These are phyloP conservation scores for Ditylenchus weischeri DNA, from an alignment of 2,888 invertebrate species.

Conservation along the genomic window DNA sequence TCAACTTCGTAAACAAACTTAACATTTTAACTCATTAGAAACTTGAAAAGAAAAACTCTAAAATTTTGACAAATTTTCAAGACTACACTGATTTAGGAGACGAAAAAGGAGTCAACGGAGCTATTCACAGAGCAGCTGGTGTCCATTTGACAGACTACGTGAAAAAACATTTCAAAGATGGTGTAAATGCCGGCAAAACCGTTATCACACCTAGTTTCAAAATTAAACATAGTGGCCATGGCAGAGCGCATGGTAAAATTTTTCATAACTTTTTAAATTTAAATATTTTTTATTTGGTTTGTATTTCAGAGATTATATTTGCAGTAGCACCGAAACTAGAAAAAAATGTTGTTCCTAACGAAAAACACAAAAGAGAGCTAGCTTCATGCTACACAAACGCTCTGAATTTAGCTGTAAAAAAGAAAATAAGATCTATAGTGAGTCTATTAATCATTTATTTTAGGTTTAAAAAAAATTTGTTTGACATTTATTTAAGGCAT, in stretches of 20 bases:
- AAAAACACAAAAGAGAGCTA: not conserved
- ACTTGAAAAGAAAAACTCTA: too few relatives aligned
- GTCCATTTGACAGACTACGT: not conserved
- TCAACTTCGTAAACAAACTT: too few relatives aligned
- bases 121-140: constrained; percentile 3
- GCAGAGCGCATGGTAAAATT: not conserved
- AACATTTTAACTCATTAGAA: too few relatives aligned
- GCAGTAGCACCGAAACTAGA: not conserved
- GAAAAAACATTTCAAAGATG: not conserved
- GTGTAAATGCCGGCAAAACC: constrained; percentile 1
- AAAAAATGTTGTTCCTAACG: not conserved
- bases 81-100: not conserved
- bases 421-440: constrained; percentile 1
- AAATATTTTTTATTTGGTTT: too few relatives aligned
- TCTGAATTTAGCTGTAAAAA: constrained; percentile 1
- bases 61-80: not conserved
- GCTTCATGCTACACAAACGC: not conserved
- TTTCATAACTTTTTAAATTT: too few relatives aligned
- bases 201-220: not conserved
- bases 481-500: not conserved
- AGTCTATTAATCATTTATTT: not conserved
- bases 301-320: not conserved
- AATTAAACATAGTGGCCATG: not conserved
- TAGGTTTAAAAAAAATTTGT: too few relatives aligned
- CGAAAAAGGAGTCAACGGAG: constrained; percentile 4